These are phyloP conservation scores for Antigone vipio DNA, from an alignment of 2,113 vertebrate genomes.

Conservation along the genomic window DNA sequence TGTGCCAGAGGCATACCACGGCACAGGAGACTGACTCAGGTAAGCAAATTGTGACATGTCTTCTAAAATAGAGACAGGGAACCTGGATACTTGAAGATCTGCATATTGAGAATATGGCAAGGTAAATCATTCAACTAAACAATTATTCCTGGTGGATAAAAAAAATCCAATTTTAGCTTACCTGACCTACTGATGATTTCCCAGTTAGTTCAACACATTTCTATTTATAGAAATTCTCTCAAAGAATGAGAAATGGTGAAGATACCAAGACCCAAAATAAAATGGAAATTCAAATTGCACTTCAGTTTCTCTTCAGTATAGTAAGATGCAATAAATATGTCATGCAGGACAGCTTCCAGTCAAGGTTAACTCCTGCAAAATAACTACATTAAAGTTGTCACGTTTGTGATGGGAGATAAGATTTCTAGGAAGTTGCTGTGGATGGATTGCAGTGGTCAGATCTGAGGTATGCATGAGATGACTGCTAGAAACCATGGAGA, in stretches of 20 bases:
- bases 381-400: not conserved
- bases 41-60: not conserved
- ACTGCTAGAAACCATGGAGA: not conserved
- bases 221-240: not conserved
- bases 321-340: not conserved
- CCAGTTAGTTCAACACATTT: not conserved
- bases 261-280: not conserved
- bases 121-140: not conserved
- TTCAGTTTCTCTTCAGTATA: not conserved
- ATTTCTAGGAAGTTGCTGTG: not conserved
- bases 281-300: not conserved
- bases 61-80: not conserved
- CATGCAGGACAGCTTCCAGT: not conserved
- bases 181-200: not conserved
- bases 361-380: not conserved
- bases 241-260: not conserved
- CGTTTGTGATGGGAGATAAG: not conserved
- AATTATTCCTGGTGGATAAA: not conserved
- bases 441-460: not conserved
- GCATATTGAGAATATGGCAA: not conserved
- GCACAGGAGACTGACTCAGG: not conserved
- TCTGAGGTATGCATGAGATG: not conserved
- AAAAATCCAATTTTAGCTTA: not conserved
- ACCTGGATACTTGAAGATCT: not conserved
- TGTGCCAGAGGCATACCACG: not conserved